Percentiles rank a stretch among this genome's conserved stretches.
These are phyloP conservation scores for Polyommatus iphigenia DNA, from an alignment of 2,888 invertebrate genomes.

Conservation along the genomic window DNA sequence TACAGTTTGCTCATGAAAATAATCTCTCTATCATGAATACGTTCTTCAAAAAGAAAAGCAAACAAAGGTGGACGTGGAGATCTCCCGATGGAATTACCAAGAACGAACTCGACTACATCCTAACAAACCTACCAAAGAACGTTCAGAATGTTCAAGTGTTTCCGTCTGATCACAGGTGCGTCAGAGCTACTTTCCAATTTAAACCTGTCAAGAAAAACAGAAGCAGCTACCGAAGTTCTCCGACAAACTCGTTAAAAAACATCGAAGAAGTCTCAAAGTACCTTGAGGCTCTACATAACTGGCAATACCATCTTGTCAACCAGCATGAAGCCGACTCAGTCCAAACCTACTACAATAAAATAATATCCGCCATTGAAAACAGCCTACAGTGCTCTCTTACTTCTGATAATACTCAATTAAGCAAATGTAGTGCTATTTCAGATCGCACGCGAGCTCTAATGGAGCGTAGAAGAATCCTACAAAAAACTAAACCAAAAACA, in stretches of 20 bases:
- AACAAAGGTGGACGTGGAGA: background rate
- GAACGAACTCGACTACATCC: conserved; percentile 2
- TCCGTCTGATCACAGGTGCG: background rate
- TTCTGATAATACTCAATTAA: no score
- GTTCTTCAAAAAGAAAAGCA: conserved; percentile 2
- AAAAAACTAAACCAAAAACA: background rate
- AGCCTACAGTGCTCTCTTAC: background rate
- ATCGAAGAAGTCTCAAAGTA: background rate
- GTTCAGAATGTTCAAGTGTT: background rate
- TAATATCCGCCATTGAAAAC: background rate
- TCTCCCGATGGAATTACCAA: background rate
- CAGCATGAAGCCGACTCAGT: background rate
- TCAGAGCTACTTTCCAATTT: background rate
- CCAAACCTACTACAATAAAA: background rate
- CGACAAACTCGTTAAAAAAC: no score
- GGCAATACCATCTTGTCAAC: background rate
- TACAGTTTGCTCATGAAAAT: background rate
- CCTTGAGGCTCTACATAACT: background rate
- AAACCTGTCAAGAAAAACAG: no score
- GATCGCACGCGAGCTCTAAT: background rate
- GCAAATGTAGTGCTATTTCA: background rate
- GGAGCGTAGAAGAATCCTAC: background rate
- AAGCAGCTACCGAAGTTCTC: no score
- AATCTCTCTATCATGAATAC: conserved; percentile 19
- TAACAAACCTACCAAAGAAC: background rate